These are phyloP conservation scores for Melanotaenia parkinsoni DNA, from an alignment of 2,797 vertebrate genomes.

Conservation along the genomic window DNA sequence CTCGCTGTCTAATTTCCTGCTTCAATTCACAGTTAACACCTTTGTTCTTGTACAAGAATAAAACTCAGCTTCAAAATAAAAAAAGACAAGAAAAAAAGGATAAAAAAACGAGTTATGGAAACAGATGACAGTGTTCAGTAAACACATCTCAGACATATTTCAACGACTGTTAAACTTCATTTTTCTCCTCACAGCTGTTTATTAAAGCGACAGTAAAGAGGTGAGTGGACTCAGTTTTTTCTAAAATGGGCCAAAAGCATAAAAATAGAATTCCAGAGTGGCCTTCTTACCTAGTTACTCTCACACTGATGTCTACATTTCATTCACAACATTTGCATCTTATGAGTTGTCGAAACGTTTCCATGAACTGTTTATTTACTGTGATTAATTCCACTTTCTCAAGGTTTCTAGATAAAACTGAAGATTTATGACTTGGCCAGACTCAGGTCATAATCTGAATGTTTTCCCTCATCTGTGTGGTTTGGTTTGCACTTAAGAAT, in stretches of 20 bases:
- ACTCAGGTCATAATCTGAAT: too few species aligned
- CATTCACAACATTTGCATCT: neutral
- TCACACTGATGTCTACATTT: neutral
- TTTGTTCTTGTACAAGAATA: neutral
- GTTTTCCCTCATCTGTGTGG: too few species aligned
- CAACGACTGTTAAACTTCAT: neutral
- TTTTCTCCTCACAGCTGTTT: neutral
- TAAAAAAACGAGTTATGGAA: neutral
- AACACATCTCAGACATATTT: neutral
- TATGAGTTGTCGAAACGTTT: too few species aligned
- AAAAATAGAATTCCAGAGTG: neutral
- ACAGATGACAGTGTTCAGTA: neutral
- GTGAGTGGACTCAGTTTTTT: neutral
- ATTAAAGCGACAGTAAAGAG: neutral
- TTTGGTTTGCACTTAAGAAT: neutral
- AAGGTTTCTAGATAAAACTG: neutral
- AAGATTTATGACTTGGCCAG: neutral
- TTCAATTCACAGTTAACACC: neutral
- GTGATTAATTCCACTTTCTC: too few species aligned
- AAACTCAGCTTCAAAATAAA: too few species aligned
- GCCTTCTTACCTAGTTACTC: neutral
- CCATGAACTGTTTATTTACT: too few species aligned
- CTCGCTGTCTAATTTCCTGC: neutral
- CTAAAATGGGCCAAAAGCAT: neutral
- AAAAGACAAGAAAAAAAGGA: neutral